phyloP scores from a whole-genome alignment of 1,140 invertebrate species.

The Piezodorus guildinii region DNA sequence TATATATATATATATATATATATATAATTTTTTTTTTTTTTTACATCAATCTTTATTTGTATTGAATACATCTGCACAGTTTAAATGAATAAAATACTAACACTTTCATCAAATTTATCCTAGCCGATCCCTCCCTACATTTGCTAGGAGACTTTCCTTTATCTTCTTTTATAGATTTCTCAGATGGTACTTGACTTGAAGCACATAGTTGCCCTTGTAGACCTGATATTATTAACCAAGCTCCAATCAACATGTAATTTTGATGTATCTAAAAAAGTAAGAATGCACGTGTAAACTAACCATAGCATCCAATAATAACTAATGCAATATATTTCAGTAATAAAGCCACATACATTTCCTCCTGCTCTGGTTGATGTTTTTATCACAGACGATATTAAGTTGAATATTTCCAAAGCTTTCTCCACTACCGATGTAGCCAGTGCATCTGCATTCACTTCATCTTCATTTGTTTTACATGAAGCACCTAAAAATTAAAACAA shows the following conservation, averaged over 20 bases:
- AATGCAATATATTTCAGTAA: too few relatives aligned
- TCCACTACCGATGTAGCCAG: constrained; percentile 57
- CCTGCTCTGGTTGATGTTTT: constrained; percentile 74
- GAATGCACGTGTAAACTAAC: background rate
- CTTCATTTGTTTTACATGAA: constrained; percentile 28
- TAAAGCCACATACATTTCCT: constrained; percentile 55
- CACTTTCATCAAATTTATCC: constrained; percentile 58
- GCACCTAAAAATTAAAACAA: constrained; percentile 2
- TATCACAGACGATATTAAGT: constrained; percentile 64
- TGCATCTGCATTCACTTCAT: constrained; percentile 56
- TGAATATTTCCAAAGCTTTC: constrained; percentile 68
- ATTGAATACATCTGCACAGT: too few relatives aligned
- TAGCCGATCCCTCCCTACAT: constrained; percentile 42
- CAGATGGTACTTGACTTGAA: constrained; percentile 40
- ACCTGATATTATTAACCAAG: constrained; percentile 74
- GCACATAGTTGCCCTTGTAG: constrained; percentile 57
- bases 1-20: too few relatives aligned
- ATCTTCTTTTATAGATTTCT: constrained; percentile 45
- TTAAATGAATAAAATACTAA: constrained; percentile 34
- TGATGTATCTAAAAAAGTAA: constrained; percentile 55
- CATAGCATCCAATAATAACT: constrained; percentile 13
- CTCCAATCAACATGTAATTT: constrained; percentile 76
- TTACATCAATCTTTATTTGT: too few relatives aligned
- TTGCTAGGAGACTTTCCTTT: constrained; percentile 54
- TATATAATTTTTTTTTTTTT: too few relatives aligned